Conservation (phyloP, 2,113 vertebrate genomes). For the Marcusenius ussheri region DNA sequence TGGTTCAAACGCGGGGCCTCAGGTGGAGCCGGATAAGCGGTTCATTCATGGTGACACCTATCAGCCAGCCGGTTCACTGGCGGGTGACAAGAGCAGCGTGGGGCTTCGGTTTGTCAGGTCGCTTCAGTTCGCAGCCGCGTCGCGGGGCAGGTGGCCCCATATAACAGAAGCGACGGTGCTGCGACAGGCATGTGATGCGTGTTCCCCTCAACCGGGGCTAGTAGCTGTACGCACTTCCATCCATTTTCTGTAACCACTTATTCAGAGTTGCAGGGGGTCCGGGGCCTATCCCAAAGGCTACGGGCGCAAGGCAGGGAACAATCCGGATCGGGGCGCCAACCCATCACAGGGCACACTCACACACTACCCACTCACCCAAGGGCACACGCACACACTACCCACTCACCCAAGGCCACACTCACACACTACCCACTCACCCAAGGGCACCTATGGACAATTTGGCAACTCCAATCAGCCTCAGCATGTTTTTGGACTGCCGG, state of each 20-base stretch:
- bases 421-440: neutral
- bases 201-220: neutral
- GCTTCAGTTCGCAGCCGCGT: neutral
- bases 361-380: no score
- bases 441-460: no score
- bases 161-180: neutral
- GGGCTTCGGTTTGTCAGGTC: neutral
- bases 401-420: neutral
- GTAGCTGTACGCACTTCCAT: neutral
- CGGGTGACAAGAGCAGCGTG: neutral
- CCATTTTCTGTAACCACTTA: neutral
- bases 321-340: neutral
- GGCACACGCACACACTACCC: no score
- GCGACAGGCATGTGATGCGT: neutral
- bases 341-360: neutral
- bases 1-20: neutral
- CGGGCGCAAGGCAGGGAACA: no score
- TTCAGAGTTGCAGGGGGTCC: neutral
- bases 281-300: no score
- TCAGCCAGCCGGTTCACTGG: neutral
- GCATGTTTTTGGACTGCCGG: no score
- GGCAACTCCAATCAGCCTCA: no score
- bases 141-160: neutral
- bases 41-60: neutral
- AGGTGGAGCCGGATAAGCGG: neutral